These are phyloP conservation scores for Brachionus asplanchnoidis DNA, from an alignment of 1,140 invertebrate species.

Conservation along the genomic window DNA sequence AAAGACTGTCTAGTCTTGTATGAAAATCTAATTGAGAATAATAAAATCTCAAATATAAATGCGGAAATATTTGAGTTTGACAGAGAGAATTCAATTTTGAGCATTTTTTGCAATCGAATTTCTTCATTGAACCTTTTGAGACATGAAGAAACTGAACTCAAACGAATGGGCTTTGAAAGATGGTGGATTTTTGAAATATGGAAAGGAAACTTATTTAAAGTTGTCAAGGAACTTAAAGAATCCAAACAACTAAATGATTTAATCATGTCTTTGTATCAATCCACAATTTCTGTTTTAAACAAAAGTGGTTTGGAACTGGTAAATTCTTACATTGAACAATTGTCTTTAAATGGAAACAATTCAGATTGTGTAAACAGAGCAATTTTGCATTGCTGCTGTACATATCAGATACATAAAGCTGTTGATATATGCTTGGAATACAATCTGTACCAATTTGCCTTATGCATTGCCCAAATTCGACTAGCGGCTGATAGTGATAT, in stretches of 20 bases:
- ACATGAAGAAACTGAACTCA: neutral
- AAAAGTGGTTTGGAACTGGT: neutral
- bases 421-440: neutral
- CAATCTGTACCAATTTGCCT: constrained; percentile 7
- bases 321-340: constrained; percentile 26
- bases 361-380: neutral
- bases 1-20: neutral
- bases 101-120: constrained; percentile 10
- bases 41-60: constrained; percentile 8
- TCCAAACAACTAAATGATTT: constrained; percentile 5
- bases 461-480: constrained; percentile 13
- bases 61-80: neutral
- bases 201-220: constrained; percentile 28
- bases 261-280: neutral
- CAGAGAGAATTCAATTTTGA: neutral
- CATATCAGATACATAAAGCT: constrained; percentile 14
- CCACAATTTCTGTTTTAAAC: neutral
- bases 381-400: neutral
- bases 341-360: neutral
- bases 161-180: neutral
- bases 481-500: neutral
- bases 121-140: neutral
- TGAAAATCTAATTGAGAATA: neutral
- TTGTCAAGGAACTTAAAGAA: constrained; percentile 6
- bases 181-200: constrained; percentile 39